These are phyloP conservation scores for Caenorhabditis inopinata DNA, from an alignment of 1,140 invertebrate species.

Conservation along the genomic window DNA sequence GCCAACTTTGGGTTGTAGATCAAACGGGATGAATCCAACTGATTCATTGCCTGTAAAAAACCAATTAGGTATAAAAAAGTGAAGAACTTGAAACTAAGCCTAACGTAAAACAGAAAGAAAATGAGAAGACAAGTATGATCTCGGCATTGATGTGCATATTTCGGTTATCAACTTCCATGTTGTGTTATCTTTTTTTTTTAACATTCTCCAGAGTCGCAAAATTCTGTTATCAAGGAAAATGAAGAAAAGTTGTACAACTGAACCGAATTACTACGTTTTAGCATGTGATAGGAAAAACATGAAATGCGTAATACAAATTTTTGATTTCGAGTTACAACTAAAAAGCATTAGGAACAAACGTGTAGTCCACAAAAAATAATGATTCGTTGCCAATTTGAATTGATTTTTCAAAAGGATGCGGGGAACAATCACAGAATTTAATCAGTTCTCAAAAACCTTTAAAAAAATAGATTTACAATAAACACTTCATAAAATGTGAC, in stretches of 20 bases:
- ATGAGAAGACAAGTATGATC: background rate
- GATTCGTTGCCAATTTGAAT: too few relatives aligned
- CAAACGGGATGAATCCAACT: background rate
- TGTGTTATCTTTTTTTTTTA: background rate
- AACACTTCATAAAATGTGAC: too few relatives aligned
- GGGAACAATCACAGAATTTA: too few relatives aligned
- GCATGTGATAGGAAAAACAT: background rate
- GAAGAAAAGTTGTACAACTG: background rate
- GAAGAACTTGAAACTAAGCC: background rate
- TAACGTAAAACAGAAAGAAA: background rate
- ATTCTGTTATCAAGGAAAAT: background rate
- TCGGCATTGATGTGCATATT: background rate
- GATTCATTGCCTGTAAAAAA: background rate
- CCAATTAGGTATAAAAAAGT: background rate
- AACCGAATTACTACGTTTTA: background rate
- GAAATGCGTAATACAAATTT: too few relatives aligned
- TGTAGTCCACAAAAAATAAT: too few relatives aligned
- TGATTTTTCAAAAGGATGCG: too few relatives aligned
- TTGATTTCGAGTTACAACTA: too few relatives aligned
- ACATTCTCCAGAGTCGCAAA: background rate
- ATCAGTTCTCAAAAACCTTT: too few relatives aligned
- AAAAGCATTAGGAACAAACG: too few relatives aligned
- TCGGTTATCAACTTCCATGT: background rate
- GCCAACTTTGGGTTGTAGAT: background rate
- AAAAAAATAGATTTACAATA: too few relatives aligned